Base-by-base conservation (phyloP, 2,888 invertebrate species). In the Globia sparganii region DNA sequence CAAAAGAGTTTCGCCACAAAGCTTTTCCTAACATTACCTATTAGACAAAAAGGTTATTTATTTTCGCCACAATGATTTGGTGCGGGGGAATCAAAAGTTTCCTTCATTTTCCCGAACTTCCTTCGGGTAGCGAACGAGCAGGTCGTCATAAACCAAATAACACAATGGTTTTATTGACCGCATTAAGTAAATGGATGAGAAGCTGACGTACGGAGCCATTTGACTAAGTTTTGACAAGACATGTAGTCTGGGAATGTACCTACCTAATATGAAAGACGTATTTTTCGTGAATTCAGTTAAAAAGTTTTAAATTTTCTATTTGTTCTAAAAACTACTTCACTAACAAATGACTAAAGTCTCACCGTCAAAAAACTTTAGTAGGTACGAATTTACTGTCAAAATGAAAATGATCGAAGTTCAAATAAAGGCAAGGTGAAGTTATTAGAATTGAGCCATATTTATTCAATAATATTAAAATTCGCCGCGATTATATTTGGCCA, bases 111-210 rank as follows among this genome's bases (percentile, higher is more conserved):
- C 86, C 84, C 83, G 83, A 91, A 91, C 81, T 92, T 92, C 89
- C 89, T 86, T 90, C 86, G 89, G 89, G 88, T 87, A 88, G 89
- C 89, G 87, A 89, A 89, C 89, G 90, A 91, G 91, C 91, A 91
- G 90, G 89, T 91, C 90, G 93, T 93, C 94, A 94, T 95, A 95
- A 95, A 94, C 90, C 91, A 92, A 93, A 91, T 80, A 91, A 91
- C 92, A 95, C 94, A 95, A 95, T 94, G 94, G 94, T 95, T 95
- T 95, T 95, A 95, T 94, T 92, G 91, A 91, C 89, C 88, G 91
- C 94, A 95, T 95, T 95, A 95, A 93, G 89, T 92, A 94, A 95
- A 96, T 95, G 94, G 93, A 93, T 91, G 90, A 91, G 91, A 93
- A 93, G 72, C 92, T 92, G 92, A 93, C 92, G 91, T 92, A 91